Evolutionary conservation across 2,797 vertebrate species (phyloP), one percentile per base, ranked within the genome.

Genomic region (Sebastes trivittatus): DNA sequence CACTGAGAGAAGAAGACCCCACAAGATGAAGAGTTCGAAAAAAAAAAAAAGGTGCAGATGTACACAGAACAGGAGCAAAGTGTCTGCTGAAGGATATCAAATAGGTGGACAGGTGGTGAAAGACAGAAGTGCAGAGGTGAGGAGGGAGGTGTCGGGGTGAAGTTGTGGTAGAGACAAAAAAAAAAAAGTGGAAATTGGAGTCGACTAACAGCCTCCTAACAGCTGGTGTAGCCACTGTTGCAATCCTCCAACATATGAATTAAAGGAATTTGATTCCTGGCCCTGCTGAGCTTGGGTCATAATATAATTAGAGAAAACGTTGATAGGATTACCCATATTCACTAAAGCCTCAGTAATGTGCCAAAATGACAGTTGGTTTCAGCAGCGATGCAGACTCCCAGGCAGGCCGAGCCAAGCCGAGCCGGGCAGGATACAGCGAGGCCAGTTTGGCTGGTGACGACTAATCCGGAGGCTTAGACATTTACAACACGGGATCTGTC

Each of bases 341-440:
- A 88, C 88, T 90, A 87, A 90, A 89, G 87, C 89, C 78, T 18
- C 58, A 25, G 72, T 84, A 88, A 92, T 78, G 92, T 87, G 93
- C 88, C 92, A 94, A 90, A 88, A 63, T 83, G 87, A 94, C 94
- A 94, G 92, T 94, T 93, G 94, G 89, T 83, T 82, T 83, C 72
- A 85, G 78, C 71, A 80, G 85, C 77, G 18, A 13, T 0, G 61
- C 68, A 63, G 78, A 74, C 66, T 80, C 75, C 71, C 42, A 46
- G 70, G 34, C 73, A 49, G 65, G 54, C 66, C 67, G 30, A 61
- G 81, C 86, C 82, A 70, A 66, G 74, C 74, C 65, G 6, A 52
- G 61, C 75, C 80, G 1, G 64, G 76, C 78, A 29, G 84, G 72
- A 89, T 55, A 60, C 64, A 75, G 61, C 23, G 13, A 60, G 85